Evolutionary conservation across 2,888 invertebrate genomes (phyloP).

Genomic region (Bombylius discolor): DNA sequence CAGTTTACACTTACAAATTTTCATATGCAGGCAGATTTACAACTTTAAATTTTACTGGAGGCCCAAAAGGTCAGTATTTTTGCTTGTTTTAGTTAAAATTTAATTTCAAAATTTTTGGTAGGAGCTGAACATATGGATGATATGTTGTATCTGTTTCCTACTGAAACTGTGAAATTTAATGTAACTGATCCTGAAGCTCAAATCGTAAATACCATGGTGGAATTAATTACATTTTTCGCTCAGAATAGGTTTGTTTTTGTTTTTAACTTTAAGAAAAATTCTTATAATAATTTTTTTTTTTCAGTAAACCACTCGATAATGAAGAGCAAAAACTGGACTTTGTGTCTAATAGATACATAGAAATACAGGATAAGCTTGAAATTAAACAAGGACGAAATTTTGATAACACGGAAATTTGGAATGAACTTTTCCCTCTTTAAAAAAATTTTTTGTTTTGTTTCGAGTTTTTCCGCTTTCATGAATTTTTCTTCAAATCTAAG

Average conservation of each 20-base stretch:
- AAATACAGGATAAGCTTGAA: background rate
- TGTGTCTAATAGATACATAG: background rate
- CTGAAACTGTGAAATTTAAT: conserved; percentile 29
- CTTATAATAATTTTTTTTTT: background rate
- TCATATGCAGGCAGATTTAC: conserved; percentile 38
- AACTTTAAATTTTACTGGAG: conserved; percentile 21
- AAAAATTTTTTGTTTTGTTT: background rate
- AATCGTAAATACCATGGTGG: conserved; percentile 34
- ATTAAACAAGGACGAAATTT: background rate
- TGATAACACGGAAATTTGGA: background rate
- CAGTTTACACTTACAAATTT: conserved; percentile 40
- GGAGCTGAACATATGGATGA: conserved; percentile 39
- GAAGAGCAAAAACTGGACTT: background rate
- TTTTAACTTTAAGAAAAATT: background rate
- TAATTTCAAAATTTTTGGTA: conserved; percentile 11
- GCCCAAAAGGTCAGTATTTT: no score
- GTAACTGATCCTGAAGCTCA: conserved; percentile 31
- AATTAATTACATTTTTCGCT: conserved; percentile 38
- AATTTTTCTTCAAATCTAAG: no score
- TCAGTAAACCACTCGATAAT: background rate
- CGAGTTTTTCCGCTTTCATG: no score
- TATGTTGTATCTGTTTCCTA: conserved; percentile 39
- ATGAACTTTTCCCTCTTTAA: background rate
- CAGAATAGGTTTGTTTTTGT: conserved; percentile 27
- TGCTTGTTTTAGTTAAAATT: no score